Conservation (phyloP, 92 coral and sea anemone species). For the Porites rus region DNA sequence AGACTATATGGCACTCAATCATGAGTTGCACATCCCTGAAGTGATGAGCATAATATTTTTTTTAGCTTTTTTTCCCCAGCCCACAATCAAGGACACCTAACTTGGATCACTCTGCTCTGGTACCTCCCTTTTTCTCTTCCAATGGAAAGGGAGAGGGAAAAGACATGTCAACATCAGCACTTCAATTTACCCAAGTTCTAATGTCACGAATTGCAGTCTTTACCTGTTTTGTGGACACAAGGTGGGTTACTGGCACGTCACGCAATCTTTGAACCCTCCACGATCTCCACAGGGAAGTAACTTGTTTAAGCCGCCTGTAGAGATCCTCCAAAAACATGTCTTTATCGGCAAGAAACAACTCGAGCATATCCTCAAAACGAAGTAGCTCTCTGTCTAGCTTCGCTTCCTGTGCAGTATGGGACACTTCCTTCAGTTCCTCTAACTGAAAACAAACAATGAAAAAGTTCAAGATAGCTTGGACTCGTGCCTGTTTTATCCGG, state of each 20-base stretch:
- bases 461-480: background rate
- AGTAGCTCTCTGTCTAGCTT: conserved; percentile 74
- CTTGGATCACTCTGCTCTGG: no score
- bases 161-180: no score
- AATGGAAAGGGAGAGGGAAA: no score
- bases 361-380: conserved; percentile 76
- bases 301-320: conserved; percentile 77
- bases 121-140: no score
- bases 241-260: conserved; percentile 58
- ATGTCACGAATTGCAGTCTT: background rate
- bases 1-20: no score
- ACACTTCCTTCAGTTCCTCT: conserved; percentile 65
- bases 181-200: no score
- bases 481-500: no score
- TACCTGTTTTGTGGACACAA: conserved; percentile 81
- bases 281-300: conserved; percentile 72
- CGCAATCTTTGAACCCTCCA: conserved; percentile 73
- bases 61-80: no score
- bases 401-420: conserved; percentile 88
- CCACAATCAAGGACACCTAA: no score
- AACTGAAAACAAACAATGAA: conserved; percentile 41
- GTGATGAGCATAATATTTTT: no score
- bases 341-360: conserved; percentile 73
- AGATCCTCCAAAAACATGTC: conserved; percentile 68
- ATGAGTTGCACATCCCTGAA: no score